Evolutionary conservation across 2,113 vertebrate genomes (phyloP).

Genomic region (Megalops atlanticus): DNA sequence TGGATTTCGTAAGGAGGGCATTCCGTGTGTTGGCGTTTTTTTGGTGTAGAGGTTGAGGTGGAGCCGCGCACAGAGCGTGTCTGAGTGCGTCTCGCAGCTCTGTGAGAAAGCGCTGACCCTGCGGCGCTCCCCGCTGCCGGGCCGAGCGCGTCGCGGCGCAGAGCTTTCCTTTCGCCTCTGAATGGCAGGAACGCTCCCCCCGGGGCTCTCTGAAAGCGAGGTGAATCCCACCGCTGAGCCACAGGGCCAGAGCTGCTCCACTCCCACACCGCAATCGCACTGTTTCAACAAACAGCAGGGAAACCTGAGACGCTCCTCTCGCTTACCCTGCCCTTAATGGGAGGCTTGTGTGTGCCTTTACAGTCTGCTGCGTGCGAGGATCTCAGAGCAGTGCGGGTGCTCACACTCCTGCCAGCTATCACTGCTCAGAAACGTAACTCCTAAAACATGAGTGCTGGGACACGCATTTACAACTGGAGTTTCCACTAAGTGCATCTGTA

Average conservation of each 20-base stretch:
- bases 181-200: background rate
- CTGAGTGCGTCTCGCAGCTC: background rate
- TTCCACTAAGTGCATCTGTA: background rate
- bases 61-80: background rate
- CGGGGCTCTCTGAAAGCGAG: no score
- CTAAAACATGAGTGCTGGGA: background rate
- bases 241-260: background rate
- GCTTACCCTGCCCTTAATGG: background rate
- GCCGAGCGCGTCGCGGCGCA: background rate
- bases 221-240: background rate
- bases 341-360: background rate
- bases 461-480: background rate
- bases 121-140: background rate
- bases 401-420: background rate
- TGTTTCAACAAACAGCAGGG: background rate
- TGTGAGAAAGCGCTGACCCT: conserved; percentile 4
- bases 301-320: background rate
- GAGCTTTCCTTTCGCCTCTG: background rate
- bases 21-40: no score
- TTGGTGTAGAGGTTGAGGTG: background rate
- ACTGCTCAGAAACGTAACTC: background rate
- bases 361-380: background rate
- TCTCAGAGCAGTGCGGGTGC: background rate
- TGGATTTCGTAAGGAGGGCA: no score
- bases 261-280: background rate